Percentiles rank a stretch among this genome's conserved stretches.
Conservation (phyloP, 2,113 vertebrate species). For the Athene noctua region DNA sequence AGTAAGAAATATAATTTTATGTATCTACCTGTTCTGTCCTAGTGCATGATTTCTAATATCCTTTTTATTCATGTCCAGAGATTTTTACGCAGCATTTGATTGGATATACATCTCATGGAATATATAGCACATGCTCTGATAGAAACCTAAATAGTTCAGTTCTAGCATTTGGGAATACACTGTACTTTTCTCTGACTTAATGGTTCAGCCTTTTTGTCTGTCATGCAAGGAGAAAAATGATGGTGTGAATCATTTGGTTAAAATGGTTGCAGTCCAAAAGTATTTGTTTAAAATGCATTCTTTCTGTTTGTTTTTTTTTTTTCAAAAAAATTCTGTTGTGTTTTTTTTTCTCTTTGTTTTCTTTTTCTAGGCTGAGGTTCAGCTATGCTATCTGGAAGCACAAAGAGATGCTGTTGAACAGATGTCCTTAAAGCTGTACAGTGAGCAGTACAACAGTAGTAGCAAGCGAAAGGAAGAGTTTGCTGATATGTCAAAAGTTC, state of each 20-base stretch:
- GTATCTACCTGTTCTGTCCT: neutral
- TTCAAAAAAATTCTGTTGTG: neutral
- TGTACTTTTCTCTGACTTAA: conserved; percentile 1
- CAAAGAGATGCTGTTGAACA: conserved; percentile 90
- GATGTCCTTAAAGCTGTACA: conserved; percentile 90
- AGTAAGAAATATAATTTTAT: neutral
- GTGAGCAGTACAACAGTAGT: conserved; percentile 79
- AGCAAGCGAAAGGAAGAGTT: conserved; percentile 81
- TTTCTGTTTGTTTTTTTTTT: conserved; percentile 26
- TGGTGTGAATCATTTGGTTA: conserved; percentile 9
- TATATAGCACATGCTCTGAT: conserved; percentile 15
- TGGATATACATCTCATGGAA: neutral
- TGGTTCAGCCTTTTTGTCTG: conserved; percentile 5
- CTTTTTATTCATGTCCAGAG: neutral
- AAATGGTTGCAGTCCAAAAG: conserved; percentile 18
- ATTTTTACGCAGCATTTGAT: neutral
- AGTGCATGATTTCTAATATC: neutral
- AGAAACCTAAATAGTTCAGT: conserved; percentile 32
- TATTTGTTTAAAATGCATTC: conserved; percentile 59
- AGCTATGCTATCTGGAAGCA: conserved; percentile 82
- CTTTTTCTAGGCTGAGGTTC: conserved; percentile 80
- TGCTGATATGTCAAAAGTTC: conserved; percentile 84
- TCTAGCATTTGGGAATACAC: conserved; percentile 19
- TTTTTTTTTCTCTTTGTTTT: conserved; percentile 59
- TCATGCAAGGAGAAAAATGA: neutral